A percentile compares a stretch with the other conserved stretches of the same genome.
Evolutionary conservation across 2,797 vertebrate species (phyloP).

Genomic region (Brotula barbata): DNA sequence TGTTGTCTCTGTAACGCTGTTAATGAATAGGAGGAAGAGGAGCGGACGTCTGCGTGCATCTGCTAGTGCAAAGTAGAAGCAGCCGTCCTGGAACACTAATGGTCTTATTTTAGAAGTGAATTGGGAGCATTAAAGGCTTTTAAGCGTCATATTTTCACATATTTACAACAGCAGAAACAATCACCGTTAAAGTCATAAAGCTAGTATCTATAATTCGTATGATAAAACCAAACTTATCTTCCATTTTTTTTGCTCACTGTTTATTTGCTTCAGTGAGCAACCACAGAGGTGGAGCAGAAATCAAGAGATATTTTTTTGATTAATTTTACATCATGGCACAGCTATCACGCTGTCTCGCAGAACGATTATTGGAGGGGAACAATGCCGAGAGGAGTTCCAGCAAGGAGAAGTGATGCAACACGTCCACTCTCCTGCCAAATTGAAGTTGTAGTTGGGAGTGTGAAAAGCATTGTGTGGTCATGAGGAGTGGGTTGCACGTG

Average conservation of each 20-base stretch:
- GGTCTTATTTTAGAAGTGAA: constrained; percentile 66
- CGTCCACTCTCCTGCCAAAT: constrained; percentile 66
- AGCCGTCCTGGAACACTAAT: constrained; percentile 7
- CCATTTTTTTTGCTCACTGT: constrained; percentile 8
- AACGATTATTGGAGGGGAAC: constrained; percentile 53
- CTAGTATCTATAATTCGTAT: not conserved
- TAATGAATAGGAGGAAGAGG: constrained; percentile 45
- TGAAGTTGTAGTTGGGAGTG: constrained; percentile 56
- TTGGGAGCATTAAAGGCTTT: constrained; percentile 64
- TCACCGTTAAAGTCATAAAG: constrained; percentile 42
- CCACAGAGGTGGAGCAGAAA: constrained; percentile 18
- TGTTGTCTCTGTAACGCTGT: constrained; percentile 31
- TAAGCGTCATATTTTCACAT: constrained; percentile 52
- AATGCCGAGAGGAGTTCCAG: constrained; percentile 58
- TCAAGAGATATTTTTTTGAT: constrained; percentile 36
- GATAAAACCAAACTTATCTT: constrained; percentile 16
- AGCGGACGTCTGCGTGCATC: constrained; percentile 36
- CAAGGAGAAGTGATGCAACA: constrained; percentile 64
- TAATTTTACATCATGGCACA: constrained; percentile 34
- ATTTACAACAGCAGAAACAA: constrained; percentile 25
- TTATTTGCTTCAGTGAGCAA: constrained; percentile 16
- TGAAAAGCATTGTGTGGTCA: constrained; percentile 60
- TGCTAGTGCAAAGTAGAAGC: constrained; percentile 55
- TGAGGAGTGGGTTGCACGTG: constrained; percentile 55
- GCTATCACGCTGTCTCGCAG: constrained; percentile 39